These are phyloP conservation scores for Urocyon cinereoargenteus DNA, from an alignment of 2,797 vertebrate genomes.

Conservation along the genomic window DNA sequence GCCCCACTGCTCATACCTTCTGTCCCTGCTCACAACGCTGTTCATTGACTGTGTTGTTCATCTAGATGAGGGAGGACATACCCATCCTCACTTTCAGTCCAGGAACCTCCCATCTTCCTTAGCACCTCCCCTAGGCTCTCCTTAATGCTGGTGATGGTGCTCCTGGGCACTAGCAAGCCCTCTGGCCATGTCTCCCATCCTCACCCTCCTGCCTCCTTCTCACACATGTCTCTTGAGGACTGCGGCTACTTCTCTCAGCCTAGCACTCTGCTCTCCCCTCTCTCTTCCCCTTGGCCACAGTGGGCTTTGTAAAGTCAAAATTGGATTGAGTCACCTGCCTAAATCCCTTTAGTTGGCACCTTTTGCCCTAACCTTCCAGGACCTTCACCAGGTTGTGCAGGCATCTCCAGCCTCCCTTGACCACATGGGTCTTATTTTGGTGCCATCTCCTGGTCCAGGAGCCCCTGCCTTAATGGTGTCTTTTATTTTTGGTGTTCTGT, in stretches of 20 bases:
- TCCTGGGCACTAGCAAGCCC: neutral
- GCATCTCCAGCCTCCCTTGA: neutral
- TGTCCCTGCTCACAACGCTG: neutral
- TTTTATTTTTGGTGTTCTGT: neutral
- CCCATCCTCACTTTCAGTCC: too few species aligned
- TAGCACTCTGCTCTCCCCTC: accelerated
- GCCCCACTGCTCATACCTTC: accelerated
- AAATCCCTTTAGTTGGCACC: neutral
- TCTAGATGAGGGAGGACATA: neutral
- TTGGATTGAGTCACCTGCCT: neutral
- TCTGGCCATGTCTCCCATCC: neutral
- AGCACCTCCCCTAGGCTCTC: neutral
- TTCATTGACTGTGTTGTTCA: neutral
- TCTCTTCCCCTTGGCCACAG: neutral
- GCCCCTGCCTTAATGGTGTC: neutral
- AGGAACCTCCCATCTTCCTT: neutral
- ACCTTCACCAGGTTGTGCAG: neutral
- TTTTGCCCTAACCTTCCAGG: neutral
- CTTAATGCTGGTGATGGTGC: accelerated
- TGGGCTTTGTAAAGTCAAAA: neutral
- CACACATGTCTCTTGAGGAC: neutral
- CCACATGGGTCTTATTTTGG: neutral
- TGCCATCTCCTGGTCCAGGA: neutral
- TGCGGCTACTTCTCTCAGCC: neutral
- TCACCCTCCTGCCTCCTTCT: too few species aligned